Evolutionary conservation across 23 tunicate genomes (phyloP).

Genomic region (Trididemnum nubilum): DNA sequence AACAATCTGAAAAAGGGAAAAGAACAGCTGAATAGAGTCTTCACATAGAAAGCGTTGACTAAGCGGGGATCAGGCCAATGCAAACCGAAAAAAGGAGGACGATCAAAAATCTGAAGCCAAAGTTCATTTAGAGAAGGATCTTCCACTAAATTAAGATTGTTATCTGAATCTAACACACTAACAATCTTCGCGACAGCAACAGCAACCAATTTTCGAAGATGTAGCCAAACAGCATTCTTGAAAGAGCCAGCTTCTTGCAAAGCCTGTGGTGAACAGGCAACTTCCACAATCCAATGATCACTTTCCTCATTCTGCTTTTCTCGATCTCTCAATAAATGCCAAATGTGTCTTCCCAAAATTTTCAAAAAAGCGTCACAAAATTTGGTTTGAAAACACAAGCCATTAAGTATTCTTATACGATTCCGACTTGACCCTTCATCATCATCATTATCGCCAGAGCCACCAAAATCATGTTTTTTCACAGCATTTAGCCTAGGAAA

Average conservation of each 20-base stretch:
- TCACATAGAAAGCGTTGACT: too few relatives aligned
- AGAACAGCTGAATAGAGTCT: too few relatives aligned
- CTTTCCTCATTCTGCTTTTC: not conserved
- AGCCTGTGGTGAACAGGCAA: constrained; percentile 59
- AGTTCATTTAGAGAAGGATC: too few relatives aligned
- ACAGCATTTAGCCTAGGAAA: too few relatives aligned
- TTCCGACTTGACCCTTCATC: constrained; percentile 30
- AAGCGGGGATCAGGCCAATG: too few relatives aligned
- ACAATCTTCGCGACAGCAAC: constrained; percentile 47
- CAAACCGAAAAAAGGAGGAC: not conserved
- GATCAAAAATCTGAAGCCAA: constrained; percentile 42
- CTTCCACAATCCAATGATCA: constrained; percentile 48
- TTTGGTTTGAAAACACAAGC: constrained; percentile 5
- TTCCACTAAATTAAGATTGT: constrained; percentile 49
- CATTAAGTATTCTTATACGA: constrained; percentile 43
- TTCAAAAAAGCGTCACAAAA: not conserved
- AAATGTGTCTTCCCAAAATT: not conserved
- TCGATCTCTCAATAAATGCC: not conserved
- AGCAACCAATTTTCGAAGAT: constrained; percentile 29
- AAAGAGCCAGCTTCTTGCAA: constrained; percentile 85
- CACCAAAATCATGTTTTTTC: too few relatives aligned
- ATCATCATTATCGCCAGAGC: too few relatives aligned
- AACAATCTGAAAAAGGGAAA: constrained; percentile 32
- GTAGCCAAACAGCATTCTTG: constrained; percentile 58
- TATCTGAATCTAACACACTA: constrained; percentile 40